Conservation (phyloP, 2,888 invertebrate genomes). For the Orthosia cruda region DNA sequence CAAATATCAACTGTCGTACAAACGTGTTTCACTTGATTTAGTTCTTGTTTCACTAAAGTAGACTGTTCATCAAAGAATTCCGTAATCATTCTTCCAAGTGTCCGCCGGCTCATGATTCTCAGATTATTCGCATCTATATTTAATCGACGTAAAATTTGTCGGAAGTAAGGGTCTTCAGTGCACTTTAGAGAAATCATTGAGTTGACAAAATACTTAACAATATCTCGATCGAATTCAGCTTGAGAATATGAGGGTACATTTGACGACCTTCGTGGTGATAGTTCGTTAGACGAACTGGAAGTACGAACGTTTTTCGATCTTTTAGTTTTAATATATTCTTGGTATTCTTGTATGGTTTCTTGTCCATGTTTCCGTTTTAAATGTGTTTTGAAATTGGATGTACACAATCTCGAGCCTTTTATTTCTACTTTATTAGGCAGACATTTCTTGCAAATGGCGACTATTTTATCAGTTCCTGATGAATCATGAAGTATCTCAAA, state of each 20-base stretch:
- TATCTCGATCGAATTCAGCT: conserved; percentile 39
- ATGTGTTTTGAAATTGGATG: conserved; percentile 43
- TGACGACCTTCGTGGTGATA: conserved; percentile 16
- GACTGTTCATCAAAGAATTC: conserved; percentile 20
- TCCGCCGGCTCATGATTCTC: conserved; percentile 32
- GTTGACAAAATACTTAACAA: conserved; percentile 41
- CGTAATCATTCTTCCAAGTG: conserved; percentile 26
- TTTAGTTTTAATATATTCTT: conserved; percentile 37
- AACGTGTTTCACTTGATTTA: conserved; percentile 29
- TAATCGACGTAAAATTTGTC: conserved; percentile 26
- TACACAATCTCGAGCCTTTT: conserved; percentile 34
- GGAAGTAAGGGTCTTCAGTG: conserved; percentile 41
- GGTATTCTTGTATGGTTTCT: conserved; percentile 28
- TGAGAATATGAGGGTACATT: conserved; percentile 38
- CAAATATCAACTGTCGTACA: conserved; percentile 51
- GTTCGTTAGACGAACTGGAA: conserved; percentile 25
- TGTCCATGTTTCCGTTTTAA: conserved; percentile 44
- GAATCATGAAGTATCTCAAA: conserved; percentile 33
- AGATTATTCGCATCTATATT: conserved; percentile 28
- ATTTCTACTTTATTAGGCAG: conserved; percentile 40
- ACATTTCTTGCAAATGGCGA: conserved; percentile 47
- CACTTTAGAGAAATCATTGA: conserved; percentile 41
- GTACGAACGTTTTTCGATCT: conserved; percentile 31
- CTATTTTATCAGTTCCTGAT: conserved; percentile 29
- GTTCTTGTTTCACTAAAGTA: conserved; percentile 31